A percentile compares a stretch with the other conserved stretches of the same genome.
These are phyloP conservation scores for Habropoda laboriosa DNA, from an alignment of 1,140 invertebrate genomes.

Conservation along the genomic window DNA sequence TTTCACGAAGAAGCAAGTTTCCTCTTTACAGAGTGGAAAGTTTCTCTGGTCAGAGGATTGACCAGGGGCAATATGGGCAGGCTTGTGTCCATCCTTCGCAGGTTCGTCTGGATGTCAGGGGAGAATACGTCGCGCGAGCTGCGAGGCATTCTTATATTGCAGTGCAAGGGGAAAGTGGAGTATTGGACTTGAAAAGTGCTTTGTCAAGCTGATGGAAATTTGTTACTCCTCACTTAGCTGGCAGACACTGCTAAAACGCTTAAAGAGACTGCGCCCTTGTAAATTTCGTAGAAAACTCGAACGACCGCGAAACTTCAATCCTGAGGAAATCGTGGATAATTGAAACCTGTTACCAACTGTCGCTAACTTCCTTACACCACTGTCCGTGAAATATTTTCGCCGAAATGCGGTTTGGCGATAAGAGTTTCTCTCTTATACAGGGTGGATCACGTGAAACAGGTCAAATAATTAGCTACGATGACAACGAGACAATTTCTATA, in stretches of 20 bases:
- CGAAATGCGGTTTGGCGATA: background rate
- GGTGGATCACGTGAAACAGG: no score
- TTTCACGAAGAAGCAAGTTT: constrained; percentile 24
- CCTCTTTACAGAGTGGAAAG: background rate
- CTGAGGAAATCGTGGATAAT: background rate
- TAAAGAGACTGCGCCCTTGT: constrained; percentile 31
- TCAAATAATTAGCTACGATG: no score
- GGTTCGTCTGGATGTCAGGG: constrained; percentile 37
- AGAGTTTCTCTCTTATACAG: background rate
- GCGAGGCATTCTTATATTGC: constrained; percentile 54
- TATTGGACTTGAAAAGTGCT: constrained; percentile 60
- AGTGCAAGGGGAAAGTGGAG: constrained; percentile 53
- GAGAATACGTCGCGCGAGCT: constrained; percentile 32
- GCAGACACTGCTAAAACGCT: constrained; percentile 47
- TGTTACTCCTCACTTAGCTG: constrained; percentile 58
- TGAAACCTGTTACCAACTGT: background rate
- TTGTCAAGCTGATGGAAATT: constrained; percentile 63
- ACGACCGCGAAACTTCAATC: background rate
- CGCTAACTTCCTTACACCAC: background rate
- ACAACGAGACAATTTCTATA: no score
- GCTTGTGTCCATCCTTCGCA: constrained; percentile 31
- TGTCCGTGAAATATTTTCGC: background rate
- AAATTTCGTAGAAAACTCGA: background rate
- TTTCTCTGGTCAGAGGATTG: constrained; percentile 31
- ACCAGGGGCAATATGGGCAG: constrained; percentile 45